Base-by-base conservation (phyloP, 1,140 invertebrate species). In the Leucophenga varia region DNA sequence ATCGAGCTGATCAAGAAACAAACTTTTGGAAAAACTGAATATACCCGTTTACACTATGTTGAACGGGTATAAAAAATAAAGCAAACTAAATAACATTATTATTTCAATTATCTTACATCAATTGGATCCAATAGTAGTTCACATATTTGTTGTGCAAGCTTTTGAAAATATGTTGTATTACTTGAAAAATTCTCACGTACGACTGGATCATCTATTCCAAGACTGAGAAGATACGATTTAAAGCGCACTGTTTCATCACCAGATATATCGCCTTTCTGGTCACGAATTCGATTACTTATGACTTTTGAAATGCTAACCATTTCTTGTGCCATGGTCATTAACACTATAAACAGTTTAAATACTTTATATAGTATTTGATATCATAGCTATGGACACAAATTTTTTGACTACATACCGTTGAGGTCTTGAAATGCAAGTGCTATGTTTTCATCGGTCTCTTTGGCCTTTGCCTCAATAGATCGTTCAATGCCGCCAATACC, bases 211-310 rank as follows among this genome's bases (percentile, higher is more conserved):
- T 95, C 91, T 53, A 99, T 95, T 61, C 96, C 96, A 55, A 99
- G 82, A 76, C 93, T 97, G 74, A 99, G 83, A 30, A 99, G 78
- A 71, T 98, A 96, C 0, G 94, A 91, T 75, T 98, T 97, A 64
- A 99, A 98, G 56, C 86, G 84, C 12, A 97, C 83, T 7, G 95
- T 98, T 79, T 99, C 97, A 81, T 98, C 96, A 74, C 97, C 93
- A 9, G 93, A 95, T 52, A 97, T 93, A 65, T 95, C 91, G 19
- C 93, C 95, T 81, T 97, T 91, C 69, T 90, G 92, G 60, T 96
- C 92, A 81, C 90, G 77, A 60, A 98, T 93, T 84, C 95, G 96
- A 45, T 83, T 84, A 30, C 95, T 94, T 65, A 99, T 97, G 48
- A 81, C 90, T 73, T 93, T 93, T 1, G 94, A 93, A 54, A 98